Percentiles rank a stretch among this genome's conserved stretches.
Conservation (phyloP, 1,140 invertebrate species). For the Schlechtendalia chinensis region DNA sequence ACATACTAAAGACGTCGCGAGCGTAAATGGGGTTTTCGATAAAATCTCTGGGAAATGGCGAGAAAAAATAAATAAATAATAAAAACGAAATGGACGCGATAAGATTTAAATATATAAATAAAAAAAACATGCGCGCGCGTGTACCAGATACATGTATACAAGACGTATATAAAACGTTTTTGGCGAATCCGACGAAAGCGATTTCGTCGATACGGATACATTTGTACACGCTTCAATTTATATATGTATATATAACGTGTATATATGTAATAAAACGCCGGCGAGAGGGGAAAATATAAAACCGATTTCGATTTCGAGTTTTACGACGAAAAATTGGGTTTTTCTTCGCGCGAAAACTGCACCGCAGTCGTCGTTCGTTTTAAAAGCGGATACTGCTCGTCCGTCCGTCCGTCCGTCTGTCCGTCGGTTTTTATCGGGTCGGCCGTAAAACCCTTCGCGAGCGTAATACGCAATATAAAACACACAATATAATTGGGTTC, state of each 20-base stretch:
- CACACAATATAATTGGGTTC: no score
- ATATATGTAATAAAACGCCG: not conserved
- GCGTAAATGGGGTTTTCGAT: no score
- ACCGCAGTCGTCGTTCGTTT: not conserved
- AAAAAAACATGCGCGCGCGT: no score
- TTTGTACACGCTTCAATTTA: not conserved
- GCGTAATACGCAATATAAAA: not conserved
- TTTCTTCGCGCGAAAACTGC: not conserved
- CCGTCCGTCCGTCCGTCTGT: no score
- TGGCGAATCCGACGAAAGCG: not conserved
- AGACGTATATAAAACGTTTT: not conserved
- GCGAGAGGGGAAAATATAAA: not conserved
- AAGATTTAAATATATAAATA: no score
- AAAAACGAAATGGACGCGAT: no score
- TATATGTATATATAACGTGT: not conserved
- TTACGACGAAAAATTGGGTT: constrained; percentile 37
- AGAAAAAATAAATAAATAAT: no score
- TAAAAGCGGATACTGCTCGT: not conserved
- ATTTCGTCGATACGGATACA: not conserved
- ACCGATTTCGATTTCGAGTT: constrained; percentile 27
- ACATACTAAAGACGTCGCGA: no score
- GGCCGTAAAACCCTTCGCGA: not conserved
- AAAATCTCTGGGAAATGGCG: no score
- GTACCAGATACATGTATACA: no score
- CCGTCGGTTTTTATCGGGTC: constrained; percentile 41